Evolutionary conservation across 2,888 invertebrate species (phyloP).

Genomic region (Ophraella communa): DNA sequence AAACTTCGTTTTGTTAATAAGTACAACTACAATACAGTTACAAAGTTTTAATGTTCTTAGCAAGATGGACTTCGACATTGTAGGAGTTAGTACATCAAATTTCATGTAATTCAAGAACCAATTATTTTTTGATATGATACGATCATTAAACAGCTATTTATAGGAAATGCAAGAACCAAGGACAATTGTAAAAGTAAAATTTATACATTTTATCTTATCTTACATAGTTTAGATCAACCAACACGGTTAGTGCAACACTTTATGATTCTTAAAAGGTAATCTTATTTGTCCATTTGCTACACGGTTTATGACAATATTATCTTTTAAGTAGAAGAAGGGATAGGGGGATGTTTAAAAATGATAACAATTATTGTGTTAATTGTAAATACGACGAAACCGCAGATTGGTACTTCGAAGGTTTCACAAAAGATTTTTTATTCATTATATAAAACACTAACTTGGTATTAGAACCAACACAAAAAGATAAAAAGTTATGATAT

Average conservation of each 20-base stretch:
- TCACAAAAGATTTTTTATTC: constrained; percentile 22
- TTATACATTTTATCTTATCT: too few species aligned
- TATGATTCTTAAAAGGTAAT: constrained; percentile 5
- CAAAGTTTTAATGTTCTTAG: too few species aligned
- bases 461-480: background rate
- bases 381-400: constrained; percentile 18
- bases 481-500: background rate
- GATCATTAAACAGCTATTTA: too few species aligned
- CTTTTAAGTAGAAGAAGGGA: constrained; percentile 6
- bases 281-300: constrained; percentile 28
- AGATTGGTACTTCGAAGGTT: constrained; percentile 27
- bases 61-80: too few species aligned
- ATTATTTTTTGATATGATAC: too few species aligned
- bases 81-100: too few species aligned
- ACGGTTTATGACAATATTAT: constrained; percentile 27
- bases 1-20: too few species aligned
- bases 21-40: too few species aligned
- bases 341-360: background rate
- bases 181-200: too few species aligned
- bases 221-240: too few species aligned
- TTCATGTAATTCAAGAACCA: too few species aligned
- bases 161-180: too few species aligned
- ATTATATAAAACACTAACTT: background rate
- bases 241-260: constrained; percentile 16
- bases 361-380: background rate